A percentile compares a stretch with the other conserved stretches of the same genome.
phyloP scores from a whole-genome alignment of 1,140 invertebrate species.

The Dinothrombium tinctorium region DNA sequence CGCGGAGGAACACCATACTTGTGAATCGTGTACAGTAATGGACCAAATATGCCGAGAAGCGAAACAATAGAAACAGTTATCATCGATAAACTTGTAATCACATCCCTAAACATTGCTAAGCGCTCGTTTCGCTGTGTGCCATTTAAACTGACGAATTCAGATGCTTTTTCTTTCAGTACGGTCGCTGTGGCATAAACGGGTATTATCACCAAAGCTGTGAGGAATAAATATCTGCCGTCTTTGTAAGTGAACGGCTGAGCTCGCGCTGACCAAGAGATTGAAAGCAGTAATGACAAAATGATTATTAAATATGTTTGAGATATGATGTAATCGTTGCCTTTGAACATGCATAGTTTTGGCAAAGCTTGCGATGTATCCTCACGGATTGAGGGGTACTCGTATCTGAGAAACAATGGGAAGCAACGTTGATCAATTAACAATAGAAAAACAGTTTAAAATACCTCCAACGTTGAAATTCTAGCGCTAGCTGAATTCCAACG shows the following conservation, averaged over 20 bases:
- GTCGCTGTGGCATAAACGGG: background rate
- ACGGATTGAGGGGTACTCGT: background rate
- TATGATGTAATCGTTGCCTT: background rate
- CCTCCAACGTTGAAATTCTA: slow-evolving; percentile 21
- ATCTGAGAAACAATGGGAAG: background rate
- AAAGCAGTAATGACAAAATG: background rate
- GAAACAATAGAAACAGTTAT: slow-evolving; percentile 18
- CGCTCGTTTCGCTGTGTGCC: background rate
- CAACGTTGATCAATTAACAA: slow-evolving; percentile 10
- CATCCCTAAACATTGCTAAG: slow-evolving; percentile 14
- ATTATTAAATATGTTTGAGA: slow-evolving; percentile 3
- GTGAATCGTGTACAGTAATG: slow-evolving; percentile 11
- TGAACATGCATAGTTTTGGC: background rate
- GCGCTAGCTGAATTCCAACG: slow-evolving; percentile 20
- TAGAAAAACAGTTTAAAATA: slow-evolving; percentile 6
- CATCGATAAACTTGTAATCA: slow-evolving; percentile 17
- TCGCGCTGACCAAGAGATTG: slow-evolving; percentile 1
- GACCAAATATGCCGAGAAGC: slow-evolving; percentile 18
- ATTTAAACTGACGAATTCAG: background rate
- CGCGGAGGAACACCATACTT: slow-evolving; percentile 9
- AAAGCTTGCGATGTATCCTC: background rate
- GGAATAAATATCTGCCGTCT: slow-evolving; percentile 3
- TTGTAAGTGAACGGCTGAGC: slow-evolving; percentile 1
- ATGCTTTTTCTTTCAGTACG: background rate
- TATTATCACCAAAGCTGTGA: background rate